Conservation (phyloP, 2,888 invertebrate species). For the Hybos culiciformis region DNA sequence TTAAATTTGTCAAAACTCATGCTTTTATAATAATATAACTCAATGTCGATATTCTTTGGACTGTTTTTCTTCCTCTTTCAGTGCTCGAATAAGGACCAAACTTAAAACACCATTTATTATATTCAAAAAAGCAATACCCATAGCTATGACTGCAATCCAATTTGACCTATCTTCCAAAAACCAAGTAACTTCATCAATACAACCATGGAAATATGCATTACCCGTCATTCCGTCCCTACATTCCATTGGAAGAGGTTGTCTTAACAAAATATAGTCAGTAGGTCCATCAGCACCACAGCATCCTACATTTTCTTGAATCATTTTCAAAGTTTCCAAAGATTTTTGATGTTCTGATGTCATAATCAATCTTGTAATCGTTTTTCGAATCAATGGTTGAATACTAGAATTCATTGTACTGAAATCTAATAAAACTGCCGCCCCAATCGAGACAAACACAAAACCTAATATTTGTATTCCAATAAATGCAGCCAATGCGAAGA, state of each 20-base stretch:
- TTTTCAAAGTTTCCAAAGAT: constrained; percentile 51
- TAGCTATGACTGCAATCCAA: constrained; percentile 69
- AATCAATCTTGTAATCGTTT: constrained; percentile 57
- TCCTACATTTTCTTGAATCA: constrained; percentile 78
- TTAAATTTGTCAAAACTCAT: no score
- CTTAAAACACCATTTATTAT: constrained; percentile 64
- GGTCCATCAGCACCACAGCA: constrained; percentile 84
- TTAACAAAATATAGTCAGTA: constrained; percentile 61
- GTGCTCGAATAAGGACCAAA: constrained; percentile 54
- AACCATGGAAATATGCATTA: constrained; percentile 77
- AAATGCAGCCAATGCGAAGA: constrained; percentile 48
- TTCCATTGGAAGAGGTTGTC: constrained; percentile 67
- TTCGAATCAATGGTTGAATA: constrained; percentile 61
- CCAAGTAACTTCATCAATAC: constrained; percentile 79
- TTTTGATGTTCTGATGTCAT: constrained; percentile 59
- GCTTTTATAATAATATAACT: no score
- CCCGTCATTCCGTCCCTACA: constrained; percentile 81
- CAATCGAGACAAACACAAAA: constrained; percentile 57
- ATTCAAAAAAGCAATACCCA: constrained; percentile 61
- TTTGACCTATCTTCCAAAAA: constrained; percentile 70
- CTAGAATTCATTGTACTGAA: constrained; percentile 69
- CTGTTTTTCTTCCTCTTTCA: constrained; percentile 58
- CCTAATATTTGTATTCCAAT: constrained; percentile 56
- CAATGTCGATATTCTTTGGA: constrained; percentile 41
- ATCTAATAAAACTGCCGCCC: constrained; percentile 62